Percentiles rank a stretch among this genome's conserved stretches.
These are phyloP conservation scores for Hemibagrus guttatus DNA, from an alignment of 2,797 vertebrate species.

Conservation along the genomic window DNA sequence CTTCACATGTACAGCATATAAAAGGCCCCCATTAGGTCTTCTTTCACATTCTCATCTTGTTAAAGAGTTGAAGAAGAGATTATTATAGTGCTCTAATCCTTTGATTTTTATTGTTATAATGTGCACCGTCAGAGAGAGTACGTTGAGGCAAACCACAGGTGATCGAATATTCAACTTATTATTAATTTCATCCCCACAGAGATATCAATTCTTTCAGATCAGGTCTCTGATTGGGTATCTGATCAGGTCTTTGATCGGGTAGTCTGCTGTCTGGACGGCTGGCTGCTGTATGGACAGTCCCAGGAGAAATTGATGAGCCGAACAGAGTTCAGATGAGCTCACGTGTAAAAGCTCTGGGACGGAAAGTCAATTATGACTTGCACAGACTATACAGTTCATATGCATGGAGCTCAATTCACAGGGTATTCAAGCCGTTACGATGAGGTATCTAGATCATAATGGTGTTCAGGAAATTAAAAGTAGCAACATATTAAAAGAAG, in stretches of 20 bases:
- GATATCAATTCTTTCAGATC: not conserved
- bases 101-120: not conserved
- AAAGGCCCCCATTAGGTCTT: not conserved
- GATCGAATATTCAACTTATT: not conserved
- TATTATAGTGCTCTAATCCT: not conserved
- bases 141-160: too few relatives aligned
- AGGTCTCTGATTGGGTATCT: not conserved
- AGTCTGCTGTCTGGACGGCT: not conserved
- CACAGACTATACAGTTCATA: not conserved
- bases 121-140: not conserved
- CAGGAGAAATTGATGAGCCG: not conserved
- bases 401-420: not conserved
- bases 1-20: not conserved
- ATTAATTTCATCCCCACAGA: not conserved
- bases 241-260: not conserved
- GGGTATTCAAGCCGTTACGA: not conserved
- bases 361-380: not conserved
- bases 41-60: not conserved
- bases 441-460: not conserved
- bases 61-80: not conserved
- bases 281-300: not conserved
- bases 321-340: not conserved
- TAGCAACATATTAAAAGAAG: not conserved
- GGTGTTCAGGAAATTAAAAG: not conserved
- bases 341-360: not conserved